A percentile compares a stretch with the other conserved stretches of the same genome.
These are phyloP conservation scores for Colletes latitarsis DNA, from an alignment of 1,140 invertebrate genomes.

Conservation along the genomic window DNA sequence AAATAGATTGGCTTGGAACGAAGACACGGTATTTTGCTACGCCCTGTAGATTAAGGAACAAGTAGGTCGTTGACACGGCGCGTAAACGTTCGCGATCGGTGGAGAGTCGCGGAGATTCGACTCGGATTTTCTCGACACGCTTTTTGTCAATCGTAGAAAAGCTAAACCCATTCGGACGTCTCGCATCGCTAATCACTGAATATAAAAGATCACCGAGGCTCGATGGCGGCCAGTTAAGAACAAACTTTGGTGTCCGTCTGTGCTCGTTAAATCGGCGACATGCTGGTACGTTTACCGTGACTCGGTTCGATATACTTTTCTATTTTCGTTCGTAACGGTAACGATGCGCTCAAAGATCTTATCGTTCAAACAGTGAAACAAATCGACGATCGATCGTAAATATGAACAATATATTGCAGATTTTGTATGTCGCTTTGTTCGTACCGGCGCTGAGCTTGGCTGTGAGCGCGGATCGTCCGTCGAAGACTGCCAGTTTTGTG, in stretches of 20 bases:
- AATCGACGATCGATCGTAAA: too few species aligned
- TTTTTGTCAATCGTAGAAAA: conserved; percentile 80
- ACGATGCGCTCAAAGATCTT: too few species aligned
- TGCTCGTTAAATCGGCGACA: conserved; percentile 68
- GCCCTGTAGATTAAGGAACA: conserved; percentile 36
- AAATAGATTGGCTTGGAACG: too few species aligned
- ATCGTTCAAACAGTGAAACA: too few species aligned
- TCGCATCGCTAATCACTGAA: conserved; percentile 77
- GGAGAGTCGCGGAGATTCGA: conserved; percentile 73
- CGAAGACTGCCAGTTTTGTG: background rate
- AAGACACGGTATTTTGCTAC: background rate
- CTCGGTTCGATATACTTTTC: background rate
- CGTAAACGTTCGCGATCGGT: conserved; percentile 55
- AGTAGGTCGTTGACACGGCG: conserved; percentile 64
- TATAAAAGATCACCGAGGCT: conserved; percentile 78
- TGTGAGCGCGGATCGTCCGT: background rate
- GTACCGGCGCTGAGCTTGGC: background rate
- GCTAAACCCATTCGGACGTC: conserved; percentile 74
- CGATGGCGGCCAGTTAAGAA: conserved; percentile 72
- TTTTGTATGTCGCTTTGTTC: background rate
- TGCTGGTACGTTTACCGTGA: conserved; percentile 74
- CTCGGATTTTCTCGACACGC: conserved; percentile 72
- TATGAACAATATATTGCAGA: conserved; percentile 11
- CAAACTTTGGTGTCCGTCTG: conserved; percentile 70
- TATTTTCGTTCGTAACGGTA: background rate